Evolutionary conservation across 2,888 invertebrate genomes (phyloP).

Genomic region (Leptogaster cylindrica): DNA sequence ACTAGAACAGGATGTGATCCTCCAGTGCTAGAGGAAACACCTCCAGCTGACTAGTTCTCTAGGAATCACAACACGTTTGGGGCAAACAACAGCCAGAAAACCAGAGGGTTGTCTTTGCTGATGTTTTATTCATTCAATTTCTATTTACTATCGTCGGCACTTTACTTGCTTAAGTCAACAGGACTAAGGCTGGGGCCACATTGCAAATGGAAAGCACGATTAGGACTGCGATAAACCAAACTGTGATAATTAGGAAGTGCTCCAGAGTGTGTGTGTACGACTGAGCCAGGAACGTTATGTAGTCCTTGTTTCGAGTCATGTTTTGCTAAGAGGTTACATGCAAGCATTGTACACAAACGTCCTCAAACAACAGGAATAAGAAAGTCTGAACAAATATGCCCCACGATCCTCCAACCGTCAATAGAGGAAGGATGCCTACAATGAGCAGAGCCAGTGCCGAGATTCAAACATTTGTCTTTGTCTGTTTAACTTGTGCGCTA

Average conservation of each 20-base stretch:
- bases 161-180: slow-evolving; percentile 40
- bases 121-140: slow-evolving; percentile 41
- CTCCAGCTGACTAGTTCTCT: slow-evolving; percentile 29
- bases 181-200: slow-evolving; percentile 12
- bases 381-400: slow-evolving; percentile 34
- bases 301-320: slow-evolving; percentile 8
- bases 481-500: neutral
- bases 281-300: slow-evolving; percentile 5
- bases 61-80: slow-evolving; percentile 22
- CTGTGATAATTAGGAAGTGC: slow-evolving; percentile 40
- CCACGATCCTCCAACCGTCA: slow-evolving; percentile 25
- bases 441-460: neutral
- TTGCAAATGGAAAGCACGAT: slow-evolving; percentile 38
- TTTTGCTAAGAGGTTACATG: slow-evolving; percentile 33
- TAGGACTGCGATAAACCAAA: slow-evolving; percentile 38
- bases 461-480: neutral
- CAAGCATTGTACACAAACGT: slow-evolving; percentile 20
- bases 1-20: slow-evolving; percentile 7
- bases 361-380: slow-evolving; percentile 26
- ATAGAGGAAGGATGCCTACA: neutral
- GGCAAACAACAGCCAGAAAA: neutral
- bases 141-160: slow-evolving; percentile 39
- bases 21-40: slow-evolving; percentile 23
- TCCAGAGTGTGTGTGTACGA: slow-evolving; percentile 21
- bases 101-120: slow-evolving; percentile 1